Evolutionary conservation across 2,888 invertebrate genomes (phyloP).

Genomic region (Meghimatium bilineatum): DNA sequence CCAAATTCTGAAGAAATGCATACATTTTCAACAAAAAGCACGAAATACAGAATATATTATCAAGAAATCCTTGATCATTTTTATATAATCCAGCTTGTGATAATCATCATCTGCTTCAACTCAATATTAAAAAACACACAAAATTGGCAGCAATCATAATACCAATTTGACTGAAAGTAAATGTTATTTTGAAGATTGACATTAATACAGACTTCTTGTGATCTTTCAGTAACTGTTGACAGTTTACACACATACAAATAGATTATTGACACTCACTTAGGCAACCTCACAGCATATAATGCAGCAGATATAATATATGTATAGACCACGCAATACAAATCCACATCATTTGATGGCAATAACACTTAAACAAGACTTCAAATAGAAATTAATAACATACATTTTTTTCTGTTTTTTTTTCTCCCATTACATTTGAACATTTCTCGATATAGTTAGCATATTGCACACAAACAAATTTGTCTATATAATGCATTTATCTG

Average conservation of each 20-base stretch:
- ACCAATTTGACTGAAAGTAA: background rate
- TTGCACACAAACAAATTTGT: conserved; percentile 9
- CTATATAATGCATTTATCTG: background rate
- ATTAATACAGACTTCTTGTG: background rate
- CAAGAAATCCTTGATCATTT: background rate
- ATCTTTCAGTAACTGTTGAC: background rate
- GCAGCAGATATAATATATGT: too few relatives aligned
- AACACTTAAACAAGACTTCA: background rate
- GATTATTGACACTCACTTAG: background rate
- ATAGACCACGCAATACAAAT: too few relatives aligned
- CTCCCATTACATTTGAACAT: background rate
- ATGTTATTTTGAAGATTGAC: background rate
- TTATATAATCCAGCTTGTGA: background rate
- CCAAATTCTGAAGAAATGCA: conserved; percentile 9
- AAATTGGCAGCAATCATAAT: background rate
- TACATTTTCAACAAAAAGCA: background rate
- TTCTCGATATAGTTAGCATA: background rate
- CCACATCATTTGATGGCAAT: too few relatives aligned
- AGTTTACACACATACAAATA: background rate
- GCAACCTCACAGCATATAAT: too few relatives aligned
- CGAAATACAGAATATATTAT: background rate
- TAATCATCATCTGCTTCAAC: background rate
- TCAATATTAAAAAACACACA: background rate
- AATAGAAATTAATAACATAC: background rate
- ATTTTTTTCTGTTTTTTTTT: background rate